Conservation (phyloP, 2,113 vertebrate genomes). For the Catagonus wagneri region DNA sequence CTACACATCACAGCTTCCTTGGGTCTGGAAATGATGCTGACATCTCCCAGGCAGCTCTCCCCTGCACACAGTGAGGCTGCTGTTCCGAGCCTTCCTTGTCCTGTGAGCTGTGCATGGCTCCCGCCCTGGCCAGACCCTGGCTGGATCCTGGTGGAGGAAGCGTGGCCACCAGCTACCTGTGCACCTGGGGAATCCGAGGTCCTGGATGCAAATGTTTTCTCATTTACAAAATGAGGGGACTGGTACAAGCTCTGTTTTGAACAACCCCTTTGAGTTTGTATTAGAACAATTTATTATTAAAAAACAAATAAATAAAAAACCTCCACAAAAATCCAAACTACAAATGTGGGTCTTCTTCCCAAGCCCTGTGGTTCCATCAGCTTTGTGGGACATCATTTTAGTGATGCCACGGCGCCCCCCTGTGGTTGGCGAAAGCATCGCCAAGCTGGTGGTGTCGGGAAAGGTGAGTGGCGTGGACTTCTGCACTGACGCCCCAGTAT, state of each 20-base stretch:
- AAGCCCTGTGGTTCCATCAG: fast-evolving
- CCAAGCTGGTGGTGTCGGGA: fast-evolving
- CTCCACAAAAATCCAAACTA: neutral
- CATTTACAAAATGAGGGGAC: neutral
- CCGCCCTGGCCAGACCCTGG: fast-evolving
- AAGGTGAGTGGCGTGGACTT: neutral
- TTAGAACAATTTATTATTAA: neutral
- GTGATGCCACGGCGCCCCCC: constrained; percentile 71
- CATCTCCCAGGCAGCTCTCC: neutral
- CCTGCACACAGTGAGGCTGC: neutral
- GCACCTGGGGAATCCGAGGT: fast-evolving
- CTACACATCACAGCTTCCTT: neutral
- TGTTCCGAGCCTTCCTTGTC: neutral
- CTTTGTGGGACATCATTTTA: neutral
- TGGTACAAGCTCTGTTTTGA: neutral
- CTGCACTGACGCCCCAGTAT: neutral
- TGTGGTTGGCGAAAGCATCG: fast-evolving
- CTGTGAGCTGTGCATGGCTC: neutral
- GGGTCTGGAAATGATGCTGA: neutral
- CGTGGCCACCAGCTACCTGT: fast-evolving
- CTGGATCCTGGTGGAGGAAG: neutral
- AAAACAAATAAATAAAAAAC: neutral
- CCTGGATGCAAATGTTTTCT: neutral
- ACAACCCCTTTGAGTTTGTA: neutral
- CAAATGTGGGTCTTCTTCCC: neutral